Percentiles rank a stretch among this genome's conserved stretches.
Evolutionary conservation across 92 coral and sea anemone species (phyloP).

Genomic region (Epizoanthus stellaris): DNA sequence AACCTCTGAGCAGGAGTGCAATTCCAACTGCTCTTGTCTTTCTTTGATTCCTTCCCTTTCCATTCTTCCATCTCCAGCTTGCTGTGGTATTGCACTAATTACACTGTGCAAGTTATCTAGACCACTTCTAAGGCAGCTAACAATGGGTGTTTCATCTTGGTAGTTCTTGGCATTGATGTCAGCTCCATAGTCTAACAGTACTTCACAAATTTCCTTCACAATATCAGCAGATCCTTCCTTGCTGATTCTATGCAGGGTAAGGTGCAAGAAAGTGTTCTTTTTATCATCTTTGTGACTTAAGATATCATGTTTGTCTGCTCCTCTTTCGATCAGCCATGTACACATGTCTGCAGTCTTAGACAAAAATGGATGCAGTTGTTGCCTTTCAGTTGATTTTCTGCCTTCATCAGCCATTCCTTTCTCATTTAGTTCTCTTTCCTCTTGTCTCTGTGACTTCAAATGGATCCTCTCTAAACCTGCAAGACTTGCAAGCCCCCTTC

Average conservation of each 20-base stretch:
- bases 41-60: background rate
- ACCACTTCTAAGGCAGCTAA: slow-evolving; percentile 10
- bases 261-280: background rate
- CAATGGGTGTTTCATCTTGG: background rate
- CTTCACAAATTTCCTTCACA: background rate
- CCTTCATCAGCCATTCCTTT: too few relatives aligned
- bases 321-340: background rate
- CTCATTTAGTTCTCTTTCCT: too few relatives aligned
- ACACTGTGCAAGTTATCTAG: background rate
- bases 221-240: background rate
- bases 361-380: background rate
- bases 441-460: too few relatives aligned
- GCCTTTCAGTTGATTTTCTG: too few relatives aligned
- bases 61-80: background rate
- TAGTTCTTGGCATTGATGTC: background rate
- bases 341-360: background rate
- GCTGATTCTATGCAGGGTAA: background rate
- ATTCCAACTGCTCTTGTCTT: background rate
- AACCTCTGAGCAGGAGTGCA: background rate
- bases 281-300: background rate
- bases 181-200: slow-evolving; percentile 4
- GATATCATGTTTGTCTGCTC: background rate
- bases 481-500: background rate
- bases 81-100: background rate
- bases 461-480: too few relatives aligned